Evolutionary conservation across 2,888 invertebrate species (phyloP), one percentile per base, ranked within the genome.

Genomic region (Stenoptilia bipunctidactyla): DNA sequence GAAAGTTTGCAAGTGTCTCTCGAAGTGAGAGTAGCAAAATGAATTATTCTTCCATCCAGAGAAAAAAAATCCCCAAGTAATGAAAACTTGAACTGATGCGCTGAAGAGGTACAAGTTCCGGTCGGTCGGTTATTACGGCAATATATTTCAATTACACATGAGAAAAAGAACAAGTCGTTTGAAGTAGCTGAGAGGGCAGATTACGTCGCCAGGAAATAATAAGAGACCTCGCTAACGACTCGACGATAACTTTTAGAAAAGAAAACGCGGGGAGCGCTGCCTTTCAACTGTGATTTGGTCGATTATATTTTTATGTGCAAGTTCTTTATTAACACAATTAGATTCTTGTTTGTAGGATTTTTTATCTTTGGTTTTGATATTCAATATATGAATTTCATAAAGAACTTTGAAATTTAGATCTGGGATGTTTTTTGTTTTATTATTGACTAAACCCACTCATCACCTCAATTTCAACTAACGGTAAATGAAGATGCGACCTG

Each of bases 61-160:
- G 69, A 71, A 79, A 75, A 44, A 76, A 80, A 79, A 79, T 74
- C 73, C 50, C 61, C 64, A 55, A 74, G 75, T 82, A 82, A 82
- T 82, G 79, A 83, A 83, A 83, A 75, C 75, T 79, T 69, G 54
- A 69, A 69, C 67, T 72, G 77, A 77, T 79, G 77, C 70, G 72
- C 75, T 76, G 66, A 61, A 77, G 75, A 71, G 70, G 71, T 61
- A 61, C 62, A 66, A 66, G 39, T 71, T 68, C 70, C 65, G 68
- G 80, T 71, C 77, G 75, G 66, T 60, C 71, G 79, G 79, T 82
- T 82, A 83, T 82, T 82, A 79, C 73, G 71, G 79, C 79, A 83
- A 83, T 83, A 80, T 80, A 83, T 83, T 80, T 83, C 82, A 83
- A 83, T 83, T 83, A 83, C 82, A 80, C 71, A 73, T 77, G 77